phyloP scores from a whole-genome alignment of 1,140 invertebrate species.

The Fopius arisanus region DNA sequence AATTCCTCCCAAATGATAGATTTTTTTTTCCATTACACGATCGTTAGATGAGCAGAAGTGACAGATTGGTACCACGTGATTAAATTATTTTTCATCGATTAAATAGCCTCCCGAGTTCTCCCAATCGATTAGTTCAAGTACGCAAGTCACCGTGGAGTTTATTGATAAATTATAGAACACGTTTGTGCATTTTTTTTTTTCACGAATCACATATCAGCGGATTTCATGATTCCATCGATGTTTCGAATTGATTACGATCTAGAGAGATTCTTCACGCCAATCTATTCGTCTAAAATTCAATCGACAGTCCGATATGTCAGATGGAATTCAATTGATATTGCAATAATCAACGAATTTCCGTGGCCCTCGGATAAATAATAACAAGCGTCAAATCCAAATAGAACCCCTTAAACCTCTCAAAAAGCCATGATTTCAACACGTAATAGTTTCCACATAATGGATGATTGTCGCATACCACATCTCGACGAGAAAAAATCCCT shows the following conservation, averaged over 20 bases:
- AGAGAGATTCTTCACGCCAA: no score
- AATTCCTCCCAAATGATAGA: neutral
- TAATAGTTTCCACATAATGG: slow-evolving; percentile 16
- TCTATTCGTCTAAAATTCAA: no score
- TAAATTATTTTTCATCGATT: slow-evolving; percentile 20
- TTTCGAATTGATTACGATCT: neutral
- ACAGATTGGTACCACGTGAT: neutral
- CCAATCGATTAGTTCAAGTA: neutral
- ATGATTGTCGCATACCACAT: slow-evolving; percentile 34
- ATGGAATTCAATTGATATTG: no score
- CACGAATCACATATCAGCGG: neutral
- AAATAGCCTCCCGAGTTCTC: neutral
- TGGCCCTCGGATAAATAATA: no score
- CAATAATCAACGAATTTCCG: no score
- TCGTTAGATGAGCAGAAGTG: neutral
- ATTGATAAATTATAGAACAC: neutral
- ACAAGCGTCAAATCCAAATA: no score
- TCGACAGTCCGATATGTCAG: no score
- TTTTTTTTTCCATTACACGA: neutral
- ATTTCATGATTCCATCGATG: neutral
- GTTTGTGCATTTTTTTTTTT: neutral
- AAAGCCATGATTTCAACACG: neutral
- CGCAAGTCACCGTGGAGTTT: neutral
- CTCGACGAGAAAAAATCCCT: neutral
- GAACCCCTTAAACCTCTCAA: neutral